A percentile compares a stretch with the other conserved stretches of the same genome.
phyloP scores from a whole-genome alignment of 2,113 vertebrate genomes.

The Elgaria multicarinata region DNA sequence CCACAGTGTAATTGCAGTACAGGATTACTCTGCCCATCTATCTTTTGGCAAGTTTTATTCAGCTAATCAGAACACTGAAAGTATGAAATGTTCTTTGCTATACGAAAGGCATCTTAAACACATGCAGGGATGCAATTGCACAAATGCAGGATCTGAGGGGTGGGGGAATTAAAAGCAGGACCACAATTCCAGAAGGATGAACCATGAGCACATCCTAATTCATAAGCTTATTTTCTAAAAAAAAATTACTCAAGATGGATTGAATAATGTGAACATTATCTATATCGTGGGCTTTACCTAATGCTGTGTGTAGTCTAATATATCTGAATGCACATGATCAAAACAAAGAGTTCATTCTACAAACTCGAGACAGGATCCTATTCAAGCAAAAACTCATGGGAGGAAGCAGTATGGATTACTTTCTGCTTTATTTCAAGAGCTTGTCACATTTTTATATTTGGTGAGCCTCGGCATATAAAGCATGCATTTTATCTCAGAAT shows the following conservation, averaged over 20 bases:
- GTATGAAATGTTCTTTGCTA: neutral
- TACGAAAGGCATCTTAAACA: neutral
- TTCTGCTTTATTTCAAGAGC: constrained; percentile 19
- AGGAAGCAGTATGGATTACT: constrained; percentile 21
- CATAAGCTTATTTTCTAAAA: neutral
- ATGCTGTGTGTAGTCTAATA: neutral
- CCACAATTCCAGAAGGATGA: neutral
- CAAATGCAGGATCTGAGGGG: neutral
- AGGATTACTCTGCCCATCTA: neutral
- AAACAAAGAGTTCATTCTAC: constrained; percentile 24
- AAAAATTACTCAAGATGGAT: neutral
- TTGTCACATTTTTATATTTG: neutral
- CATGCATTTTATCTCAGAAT: neutral
- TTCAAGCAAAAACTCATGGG: constrained; percentile 26
- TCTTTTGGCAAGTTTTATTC: neutral
- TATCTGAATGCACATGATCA: constrained; percentile 2
- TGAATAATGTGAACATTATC: neutral
- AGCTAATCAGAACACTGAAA: neutral
- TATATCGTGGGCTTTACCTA: neutral
- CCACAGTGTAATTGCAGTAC: neutral
- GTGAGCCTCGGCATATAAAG: constrained; percentile 1
- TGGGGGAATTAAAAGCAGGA: neutral
- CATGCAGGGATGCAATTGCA: neutral
- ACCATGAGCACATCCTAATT: neutral
- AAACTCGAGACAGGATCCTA: neutral